phyloP scores from a whole-genome alignment of 2,113 vertebrate species.

The Ceyx melanurus region DNA sequence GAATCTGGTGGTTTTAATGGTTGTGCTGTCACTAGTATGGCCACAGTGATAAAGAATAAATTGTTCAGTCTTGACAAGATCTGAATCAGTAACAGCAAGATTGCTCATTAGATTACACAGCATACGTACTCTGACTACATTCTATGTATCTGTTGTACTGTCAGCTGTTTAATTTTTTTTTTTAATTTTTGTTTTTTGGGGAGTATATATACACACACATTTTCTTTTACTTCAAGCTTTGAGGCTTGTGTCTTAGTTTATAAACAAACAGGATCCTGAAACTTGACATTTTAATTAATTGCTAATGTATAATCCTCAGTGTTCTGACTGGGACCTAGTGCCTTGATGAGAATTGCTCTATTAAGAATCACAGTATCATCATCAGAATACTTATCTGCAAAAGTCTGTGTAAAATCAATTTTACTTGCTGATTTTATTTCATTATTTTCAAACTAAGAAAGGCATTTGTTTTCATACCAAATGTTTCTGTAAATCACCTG shows the following conservation, averaged over 20 bases:
- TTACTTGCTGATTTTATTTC: not conserved
- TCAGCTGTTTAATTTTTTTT: not conserved
- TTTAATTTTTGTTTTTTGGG: too few species aligned
- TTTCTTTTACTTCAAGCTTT: slow-evolving; percentile 11
- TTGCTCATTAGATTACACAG: slow-evolving; percentile 51
- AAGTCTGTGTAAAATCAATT: not conserved
- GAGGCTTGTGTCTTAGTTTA: slow-evolving; percentile 11
- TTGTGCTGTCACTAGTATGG: slow-evolving; percentile 34
- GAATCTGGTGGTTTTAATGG: slow-evolving; percentile 50
- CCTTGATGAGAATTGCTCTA: not conserved
- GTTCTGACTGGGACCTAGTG: not conserved
- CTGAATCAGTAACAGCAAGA: slow-evolving; percentile 44
- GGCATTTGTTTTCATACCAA: not conserved
- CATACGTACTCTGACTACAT: not conserved
- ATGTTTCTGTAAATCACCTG: not conserved
- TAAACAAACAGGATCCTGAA: slow-evolving; percentile 14
- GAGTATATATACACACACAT: not conserved
- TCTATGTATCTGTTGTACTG: slow-evolving; percentile 18
- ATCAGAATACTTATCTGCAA: not conserved
- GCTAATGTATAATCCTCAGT: not conserved
- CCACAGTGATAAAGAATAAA: slow-evolving; percentile 36
- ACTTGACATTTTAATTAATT: not conserved
- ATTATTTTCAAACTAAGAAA: not conserved
- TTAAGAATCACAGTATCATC: not conserved
- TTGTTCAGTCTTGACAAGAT: slow-evolving; percentile 49